Base-by-base conservation (phyloP, 37 sponge, comb jelly and placozoan species). In the Axinella damicornis region DNA sequence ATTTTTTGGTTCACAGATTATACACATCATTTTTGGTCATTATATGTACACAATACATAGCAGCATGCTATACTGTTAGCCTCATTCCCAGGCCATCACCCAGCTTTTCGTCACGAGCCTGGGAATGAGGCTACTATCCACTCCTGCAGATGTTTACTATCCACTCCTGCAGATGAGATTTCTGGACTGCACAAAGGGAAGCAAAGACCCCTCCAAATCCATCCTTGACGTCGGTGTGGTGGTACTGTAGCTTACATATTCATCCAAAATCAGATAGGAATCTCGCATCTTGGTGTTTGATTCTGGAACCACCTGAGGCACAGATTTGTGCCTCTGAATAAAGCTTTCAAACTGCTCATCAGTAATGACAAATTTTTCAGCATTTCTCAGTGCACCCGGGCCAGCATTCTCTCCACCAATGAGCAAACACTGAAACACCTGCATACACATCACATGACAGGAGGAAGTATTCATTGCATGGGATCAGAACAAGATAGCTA, bases 401-500 rank as follows among this genome's bases (percentile, higher is more conserved):
- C 92, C 92, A 64, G 28, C 77, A 82, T 92, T 92, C 79, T 92
- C 92, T 21, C 92, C 92, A 30, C 71, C 92, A 69, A 92, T 92
- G 33, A 92, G 75, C 37, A 92, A 57, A 72, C 92, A 92, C 61
- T 92, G 92, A 69, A 92, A 92, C 30, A 91, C 91, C 91, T 91
- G 65, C 14, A 81, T 35, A 30, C 1, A 6, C 46, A 46, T 46
- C 4, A 46, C 4, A 9, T 46, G 9, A n/a, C n/a, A n/a, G n/a
- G n/a, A n/a, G n/a, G n/a, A n/a, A n/a, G n/a, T n/a, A n/a, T n/a
- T n/a, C n/a, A n/a, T n/a, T n/a, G n/a, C n/a, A n/a, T n/a, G n/a
- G n/a, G n/a, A n/a, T n/a, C n/a, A n/a, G n/a, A n/a, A n/a, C n/a
- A n/a, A n/a, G n/a, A n/a, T n/a, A n/a, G n/a, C n/a, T n/a, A n/a